Conservation (phyloP, 2,113 vertebrate species). For the Eulemur macaco region DNA sequence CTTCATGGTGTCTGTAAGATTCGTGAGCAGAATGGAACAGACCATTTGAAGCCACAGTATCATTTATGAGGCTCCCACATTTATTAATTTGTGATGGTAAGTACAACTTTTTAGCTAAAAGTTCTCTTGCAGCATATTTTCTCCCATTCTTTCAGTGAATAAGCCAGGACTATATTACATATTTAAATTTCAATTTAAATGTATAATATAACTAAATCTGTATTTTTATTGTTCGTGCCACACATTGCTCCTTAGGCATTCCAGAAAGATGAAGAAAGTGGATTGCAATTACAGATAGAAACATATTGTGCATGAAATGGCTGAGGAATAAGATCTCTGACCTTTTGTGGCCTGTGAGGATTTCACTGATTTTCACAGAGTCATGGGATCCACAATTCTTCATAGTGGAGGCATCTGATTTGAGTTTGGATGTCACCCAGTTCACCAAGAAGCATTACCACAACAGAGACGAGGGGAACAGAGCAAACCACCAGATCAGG, state of each 20-base stretch:
- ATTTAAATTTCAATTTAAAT: background rate
- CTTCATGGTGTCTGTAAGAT: background rate
- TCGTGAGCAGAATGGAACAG: background rate
- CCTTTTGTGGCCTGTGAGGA: background rate
- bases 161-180: no score
- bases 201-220: background rate
- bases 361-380: background rate
- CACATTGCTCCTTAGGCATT: background rate
- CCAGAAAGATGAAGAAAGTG: background rate
- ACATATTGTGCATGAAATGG: background rate
- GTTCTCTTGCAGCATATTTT: background rate
- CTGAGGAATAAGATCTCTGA: background rate
- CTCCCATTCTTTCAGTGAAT: background rate
- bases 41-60: background rate
- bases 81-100: constrained; percentile 16
- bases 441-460: background rate
- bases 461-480: background rate
- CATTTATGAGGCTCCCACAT: background rate
- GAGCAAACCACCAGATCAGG: background rate
- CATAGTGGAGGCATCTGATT: background rate
- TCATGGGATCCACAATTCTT: background rate
- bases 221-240: background rate
- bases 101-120: background rate
- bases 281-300: background rate
- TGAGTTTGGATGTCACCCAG: background rate